phyloP scores from a whole-genome alignment of 2,113 vertebrate species.

The Irena cyanogastra region DNA sequence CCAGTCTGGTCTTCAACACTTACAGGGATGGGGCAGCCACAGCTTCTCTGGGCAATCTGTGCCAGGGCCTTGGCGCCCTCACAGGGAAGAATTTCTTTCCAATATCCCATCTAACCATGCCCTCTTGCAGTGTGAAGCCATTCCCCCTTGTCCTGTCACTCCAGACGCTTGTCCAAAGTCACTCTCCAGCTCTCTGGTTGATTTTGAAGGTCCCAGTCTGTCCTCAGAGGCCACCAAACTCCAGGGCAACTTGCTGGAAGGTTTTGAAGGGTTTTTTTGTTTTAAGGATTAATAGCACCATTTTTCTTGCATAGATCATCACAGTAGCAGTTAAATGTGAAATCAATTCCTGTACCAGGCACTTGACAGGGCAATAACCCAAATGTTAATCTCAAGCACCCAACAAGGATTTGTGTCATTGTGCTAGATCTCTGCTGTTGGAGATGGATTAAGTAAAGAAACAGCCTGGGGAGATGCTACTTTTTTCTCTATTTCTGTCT shows the following conservation, averaged over 20 bases:
- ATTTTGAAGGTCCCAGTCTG: background rate
- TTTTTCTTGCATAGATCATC: constrained; percentile 69
- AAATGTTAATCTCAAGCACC: constrained; percentile 47
- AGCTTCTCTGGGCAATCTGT: background rate
- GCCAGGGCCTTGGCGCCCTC: background rate
- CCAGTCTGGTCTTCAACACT: background rate
- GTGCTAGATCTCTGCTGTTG: background rate
- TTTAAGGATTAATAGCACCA: constrained; percentile 54
- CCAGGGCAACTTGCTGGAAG: background rate
- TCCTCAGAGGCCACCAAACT: background rate
- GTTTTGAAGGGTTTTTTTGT: background rate
- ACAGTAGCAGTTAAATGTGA: constrained; percentile 46
- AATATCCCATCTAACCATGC: background rate
- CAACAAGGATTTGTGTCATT: background rate
- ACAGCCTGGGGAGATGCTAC: background rate
- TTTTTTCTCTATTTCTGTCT: background rate
- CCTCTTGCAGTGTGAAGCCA: background rate
- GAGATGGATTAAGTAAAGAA: background rate
- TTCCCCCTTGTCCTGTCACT: background rate
- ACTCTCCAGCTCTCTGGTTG: background rate
- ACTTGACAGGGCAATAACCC: constrained; percentile 64
- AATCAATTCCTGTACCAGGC: constrained; percentile 52
- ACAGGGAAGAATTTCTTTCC: background rate
- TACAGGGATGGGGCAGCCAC: background rate
- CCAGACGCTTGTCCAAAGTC: background rate